A percentile compares a stretch with the other conserved stretches of the same genome.
These are phyloP conservation scores for Pseudonaja textilis DNA, from an alignment of 2,113 vertebrate species.

Conservation along the genomic window DNA sequence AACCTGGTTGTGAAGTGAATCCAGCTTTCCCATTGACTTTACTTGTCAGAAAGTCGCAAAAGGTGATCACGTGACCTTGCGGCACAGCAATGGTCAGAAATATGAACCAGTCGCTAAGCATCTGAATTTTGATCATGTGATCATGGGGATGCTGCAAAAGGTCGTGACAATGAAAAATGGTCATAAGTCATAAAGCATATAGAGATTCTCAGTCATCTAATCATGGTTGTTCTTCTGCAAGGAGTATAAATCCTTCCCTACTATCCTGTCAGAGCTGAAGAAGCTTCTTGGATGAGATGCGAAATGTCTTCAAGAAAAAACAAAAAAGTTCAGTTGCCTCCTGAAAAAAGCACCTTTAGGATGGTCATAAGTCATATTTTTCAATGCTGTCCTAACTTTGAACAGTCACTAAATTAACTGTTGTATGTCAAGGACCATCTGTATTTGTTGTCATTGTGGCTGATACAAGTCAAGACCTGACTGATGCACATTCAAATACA, in stretches of 20 bases:
- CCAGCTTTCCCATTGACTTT: background rate
- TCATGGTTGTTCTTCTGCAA: no score
- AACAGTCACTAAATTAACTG: background rate
- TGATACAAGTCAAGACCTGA: background rate
- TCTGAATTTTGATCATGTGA: background rate
- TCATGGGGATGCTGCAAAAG: background rate
- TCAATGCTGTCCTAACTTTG: background rate
- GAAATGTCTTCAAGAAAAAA: no score
- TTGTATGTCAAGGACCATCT: background rate
- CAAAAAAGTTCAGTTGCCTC: no score
- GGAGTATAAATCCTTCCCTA: no score
- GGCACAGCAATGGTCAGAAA: no score
- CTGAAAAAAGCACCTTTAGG: no score
- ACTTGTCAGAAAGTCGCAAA: no score
- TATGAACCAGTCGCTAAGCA: background rate
- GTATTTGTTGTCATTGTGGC: background rate
- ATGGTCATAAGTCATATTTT: background rate
- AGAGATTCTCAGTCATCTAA: no score
- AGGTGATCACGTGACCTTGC: no score
- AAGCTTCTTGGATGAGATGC: no score
- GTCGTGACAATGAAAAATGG: background rate
- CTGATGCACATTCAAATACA: background rate
- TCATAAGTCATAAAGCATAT: no score
- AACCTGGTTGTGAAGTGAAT: background rate
- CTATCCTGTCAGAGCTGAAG: no score